Base-by-base conservation (phyloP, 2,888 invertebrate genomes). In the Diaprepes abbreviatus region DNA sequence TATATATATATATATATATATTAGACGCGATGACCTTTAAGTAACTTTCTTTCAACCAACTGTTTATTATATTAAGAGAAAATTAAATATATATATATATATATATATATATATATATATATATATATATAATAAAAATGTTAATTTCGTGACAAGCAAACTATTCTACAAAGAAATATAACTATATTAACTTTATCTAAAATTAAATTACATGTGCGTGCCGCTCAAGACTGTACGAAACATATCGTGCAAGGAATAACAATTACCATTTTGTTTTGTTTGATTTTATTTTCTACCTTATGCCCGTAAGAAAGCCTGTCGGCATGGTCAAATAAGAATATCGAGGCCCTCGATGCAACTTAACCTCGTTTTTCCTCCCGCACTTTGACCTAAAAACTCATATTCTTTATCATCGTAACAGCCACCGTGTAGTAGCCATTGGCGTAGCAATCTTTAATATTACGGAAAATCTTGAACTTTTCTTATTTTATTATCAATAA, bases 311-410 rank as follows among this genome's bases (percentile, higher is more conserved):
- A 2, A 10, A 33, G 5, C 21, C n/a, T 10, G 6, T 16, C 21
- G 45, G 45, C 7, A 48, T 28, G 24, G 48, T 28, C 12, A n/a
- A n/a, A 40, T 21, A 48, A 28, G 48, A 48, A 48, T 28, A 14
- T 48, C 48, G 48, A 28, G 12, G 24, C 28, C 28, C 19, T n/a
- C 48, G 28, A 7, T 24, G 48, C 48, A 48, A 28, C 48, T 48
- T 43, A 43, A 43, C 43, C 43, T 48, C 48, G 24, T 48, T 48
- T 48, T 48, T 48, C 28, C 48, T 28, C 48, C 48, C 48, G 48
- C 48, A 28, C 48, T 48, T 48, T 48, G 48, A 48, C 48, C 48
- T 19, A 48, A 48, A 48, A 48, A 24, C 28, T 5, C 14, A 12
- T 48, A n/a, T 14, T 24, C 12, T 48, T 40, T 40, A 17, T 28